Evolutionary conservation across 2,797 vertebrate genomes (phyloP).

Genomic region (Balearica regulorum): DNA sequence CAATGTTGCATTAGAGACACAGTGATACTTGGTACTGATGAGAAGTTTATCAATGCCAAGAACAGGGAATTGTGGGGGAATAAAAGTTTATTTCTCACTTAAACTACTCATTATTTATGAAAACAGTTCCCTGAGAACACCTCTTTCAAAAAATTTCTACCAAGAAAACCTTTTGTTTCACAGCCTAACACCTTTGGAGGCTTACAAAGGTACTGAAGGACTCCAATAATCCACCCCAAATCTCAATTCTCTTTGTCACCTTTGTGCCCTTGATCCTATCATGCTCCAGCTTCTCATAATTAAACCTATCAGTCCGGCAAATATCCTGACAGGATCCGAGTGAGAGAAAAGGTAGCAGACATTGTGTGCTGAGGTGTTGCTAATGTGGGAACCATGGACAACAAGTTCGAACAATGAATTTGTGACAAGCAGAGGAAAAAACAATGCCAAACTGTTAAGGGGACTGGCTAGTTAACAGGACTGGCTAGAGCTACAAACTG

Average conservation of each 20-base stretch:
- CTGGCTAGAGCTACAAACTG: background rate
- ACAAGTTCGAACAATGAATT: background rate
- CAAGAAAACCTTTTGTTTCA: background rate
- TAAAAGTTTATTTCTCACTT: background rate
- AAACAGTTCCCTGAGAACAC: background rate
- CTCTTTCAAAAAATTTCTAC: background rate
- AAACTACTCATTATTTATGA: background rate
- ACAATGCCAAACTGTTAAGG: background rate
- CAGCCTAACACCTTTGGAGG: background rate
- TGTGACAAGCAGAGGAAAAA: background rate
- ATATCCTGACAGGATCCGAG: background rate
- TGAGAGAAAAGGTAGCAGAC: background rate
- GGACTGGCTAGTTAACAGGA: background rate
- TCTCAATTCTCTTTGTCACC: conserved; percentile 15
- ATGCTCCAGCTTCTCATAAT: conserved; percentile 28
- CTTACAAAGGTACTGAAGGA: background rate
- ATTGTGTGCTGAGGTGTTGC: background rate
- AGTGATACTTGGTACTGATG: background rate
- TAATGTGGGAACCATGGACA: background rate
- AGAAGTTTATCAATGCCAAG: background rate
- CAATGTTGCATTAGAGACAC: background rate
- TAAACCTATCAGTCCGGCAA: conserved; percentile 33
- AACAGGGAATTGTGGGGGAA: background rate
- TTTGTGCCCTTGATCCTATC: background rate
- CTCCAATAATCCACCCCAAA: background rate